phyloP scores from a whole-genome alignment of 2,797 vertebrate species.

The Remorina albescens region DNA sequence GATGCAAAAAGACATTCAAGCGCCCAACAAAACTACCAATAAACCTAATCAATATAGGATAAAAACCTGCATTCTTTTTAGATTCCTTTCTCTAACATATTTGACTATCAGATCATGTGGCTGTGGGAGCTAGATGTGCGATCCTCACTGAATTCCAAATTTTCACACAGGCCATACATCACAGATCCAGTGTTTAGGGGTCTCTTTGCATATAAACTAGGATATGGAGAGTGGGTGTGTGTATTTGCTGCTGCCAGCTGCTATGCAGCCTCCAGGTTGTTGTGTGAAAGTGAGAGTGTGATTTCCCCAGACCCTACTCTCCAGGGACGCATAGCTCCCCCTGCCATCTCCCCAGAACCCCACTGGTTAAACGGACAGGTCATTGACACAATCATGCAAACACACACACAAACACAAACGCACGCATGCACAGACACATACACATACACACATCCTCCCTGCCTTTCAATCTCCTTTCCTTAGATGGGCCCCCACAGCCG shows the following conservation, averaged over 20 bases:
- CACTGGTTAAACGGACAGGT: conserved; percentile 82
- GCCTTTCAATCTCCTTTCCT: conserved; percentile 73
- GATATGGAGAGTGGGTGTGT: conserved; percentile 69
- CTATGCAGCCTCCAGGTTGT: conserved; percentile 75
- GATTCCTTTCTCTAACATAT: neutral
- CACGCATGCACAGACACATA: conserved; percentile 12
- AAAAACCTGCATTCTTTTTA: neutral
- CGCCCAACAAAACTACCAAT: conserved; percentile 24
- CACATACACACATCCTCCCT: conserved; percentile 8
- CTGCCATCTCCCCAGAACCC: conserved; percentile 78
- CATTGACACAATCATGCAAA: conserved; percentile 51
- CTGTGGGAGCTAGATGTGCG: conserved; percentile 20
- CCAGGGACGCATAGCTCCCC: conserved; percentile 69
- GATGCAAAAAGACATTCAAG: conserved; percentile 23
- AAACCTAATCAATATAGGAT: conserved; percentile 21
- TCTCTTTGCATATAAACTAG: conserved; percentile 80
- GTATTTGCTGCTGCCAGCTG: conserved; percentile 75
- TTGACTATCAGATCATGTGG: conserved; percentile 26
- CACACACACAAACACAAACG: conserved; percentile 30
- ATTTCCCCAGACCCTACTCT: conserved; percentile 83
- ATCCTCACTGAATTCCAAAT: conserved; percentile 46
- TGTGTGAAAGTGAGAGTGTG: conserved; percentile 81
- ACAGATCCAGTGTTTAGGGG: conserved; percentile 56
- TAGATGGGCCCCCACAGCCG: conserved; percentile 65
- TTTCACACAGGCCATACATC: conserved; percentile 47